Conservation (phyloP, 2,797 vertebrate genomes). For the Amblyraja radiata region DNA sequence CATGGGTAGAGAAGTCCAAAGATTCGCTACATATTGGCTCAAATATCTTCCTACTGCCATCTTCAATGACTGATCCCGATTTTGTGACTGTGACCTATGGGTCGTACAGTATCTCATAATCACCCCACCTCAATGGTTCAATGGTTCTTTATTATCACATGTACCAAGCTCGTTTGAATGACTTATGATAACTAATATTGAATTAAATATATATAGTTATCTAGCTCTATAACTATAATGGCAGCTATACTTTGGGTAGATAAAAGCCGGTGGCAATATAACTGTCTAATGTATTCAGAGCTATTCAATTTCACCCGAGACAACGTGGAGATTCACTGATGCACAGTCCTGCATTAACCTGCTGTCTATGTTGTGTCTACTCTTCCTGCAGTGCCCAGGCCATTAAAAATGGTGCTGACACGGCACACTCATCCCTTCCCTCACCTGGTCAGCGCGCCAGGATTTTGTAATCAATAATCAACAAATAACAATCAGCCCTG, state of each 20-base stretch:
- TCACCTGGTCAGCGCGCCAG: background rate
- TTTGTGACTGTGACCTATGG: too few species aligned
- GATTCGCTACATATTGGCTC: too few species aligned
- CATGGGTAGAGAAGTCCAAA: background rate
- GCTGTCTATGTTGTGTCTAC: background rate
- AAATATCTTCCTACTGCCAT: too few species aligned
- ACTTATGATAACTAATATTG: conserved; percentile 6
- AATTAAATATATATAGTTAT: background rate
- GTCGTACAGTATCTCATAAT: too few species aligned
- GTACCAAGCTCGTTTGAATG: background rate
- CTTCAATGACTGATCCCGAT: too few species aligned
- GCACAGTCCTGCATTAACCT: background rate
- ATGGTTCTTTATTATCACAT: too few species aligned
- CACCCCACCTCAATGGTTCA: too few species aligned
- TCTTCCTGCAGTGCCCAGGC: background rate
- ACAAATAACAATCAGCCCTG: background rate
- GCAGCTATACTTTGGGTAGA: background rate
- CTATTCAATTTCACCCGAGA: background rate
- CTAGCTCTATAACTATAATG: background rate
- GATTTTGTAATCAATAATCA: background rate
- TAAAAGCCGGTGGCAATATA: too few species aligned
- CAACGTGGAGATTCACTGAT: background rate
- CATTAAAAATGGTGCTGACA: background rate
- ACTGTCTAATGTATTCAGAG: background rate
- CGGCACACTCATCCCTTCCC: background rate